These are phyloP conservation scores for Bombus waltoni DNA, from an alignment of 1,140 invertebrate species.

Conservation along the genomic window DNA sequence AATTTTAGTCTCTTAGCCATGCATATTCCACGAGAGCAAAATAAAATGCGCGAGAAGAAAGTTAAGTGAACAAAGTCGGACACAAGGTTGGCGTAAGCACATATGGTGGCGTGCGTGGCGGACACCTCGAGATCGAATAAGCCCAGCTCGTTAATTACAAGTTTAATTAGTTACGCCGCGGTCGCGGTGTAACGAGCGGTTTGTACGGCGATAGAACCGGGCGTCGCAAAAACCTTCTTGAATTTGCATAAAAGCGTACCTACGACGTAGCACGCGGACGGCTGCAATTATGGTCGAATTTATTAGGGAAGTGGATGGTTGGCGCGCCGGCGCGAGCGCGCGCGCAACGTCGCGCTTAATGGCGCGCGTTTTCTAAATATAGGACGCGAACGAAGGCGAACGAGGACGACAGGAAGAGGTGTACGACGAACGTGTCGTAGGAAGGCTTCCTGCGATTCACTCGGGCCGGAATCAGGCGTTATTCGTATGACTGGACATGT, in stretches of 20 bases:
- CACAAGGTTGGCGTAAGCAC: background rate
- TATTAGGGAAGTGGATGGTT: slow-evolving; percentile 41
- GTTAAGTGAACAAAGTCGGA: background rate
- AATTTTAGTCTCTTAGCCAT: background rate
- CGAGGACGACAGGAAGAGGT: slow-evolving; percentile 61
- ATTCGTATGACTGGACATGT: slow-evolving; percentile 63
- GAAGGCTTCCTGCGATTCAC: slow-evolving; percentile 62
- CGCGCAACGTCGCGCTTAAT: slow-evolving; percentile 10
- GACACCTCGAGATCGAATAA: background rate
- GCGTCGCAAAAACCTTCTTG: background rate
- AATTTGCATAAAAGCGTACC: slow-evolving; percentile 44
- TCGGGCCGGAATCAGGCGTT: slow-evolving; percentile 51
- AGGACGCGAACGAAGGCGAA: slow-evolving; percentile 37
- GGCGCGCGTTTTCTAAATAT: slow-evolving; percentile 62
- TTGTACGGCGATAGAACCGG: background rate
- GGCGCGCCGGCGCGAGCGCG: background rate
- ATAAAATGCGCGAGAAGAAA: background rate
- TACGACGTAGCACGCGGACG: background rate
- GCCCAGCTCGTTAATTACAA: slow-evolving; percentile 23
- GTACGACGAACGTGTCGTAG: slow-evolving; percentile 62
- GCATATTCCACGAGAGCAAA: background rate
- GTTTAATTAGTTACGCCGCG: slow-evolving; percentile 38
- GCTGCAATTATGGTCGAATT: slow-evolving; percentile 45
- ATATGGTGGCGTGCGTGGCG: background rate
- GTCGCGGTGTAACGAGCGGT: slow-evolving; percentile 25